Base-by-base conservation (phyloP, 2,888 invertebrate genomes). In the Macrosiphum euphorbiae region DNA sequence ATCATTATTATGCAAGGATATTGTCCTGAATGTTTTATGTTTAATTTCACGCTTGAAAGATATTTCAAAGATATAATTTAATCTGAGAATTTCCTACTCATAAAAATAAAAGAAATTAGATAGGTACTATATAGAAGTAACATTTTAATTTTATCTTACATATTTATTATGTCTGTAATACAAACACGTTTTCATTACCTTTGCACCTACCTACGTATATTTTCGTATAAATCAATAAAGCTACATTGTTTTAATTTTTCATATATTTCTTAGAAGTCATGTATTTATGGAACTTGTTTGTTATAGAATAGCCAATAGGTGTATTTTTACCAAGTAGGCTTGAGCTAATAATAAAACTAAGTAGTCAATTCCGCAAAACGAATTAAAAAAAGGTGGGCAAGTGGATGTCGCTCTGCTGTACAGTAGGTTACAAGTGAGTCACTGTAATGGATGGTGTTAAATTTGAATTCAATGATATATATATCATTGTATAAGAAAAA, bases 41-140 rank as follows among this genome's bases (percentile, higher is more conserved):
- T 61, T 89, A 89, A 89, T 89, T 89, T 61, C 44, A 61, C n/a
- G 58, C 61, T 89, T 61, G 61, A 55, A 44, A 78, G 20, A 35
- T 78, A 44, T 89, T 16, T 44, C 61, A 61, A 44, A 89, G 61
- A 89, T 35, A 88, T 88, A 88, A 88, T 58, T 58, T 58, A 88
- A 55, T 41, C 24, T 35, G 28, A 88, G 26, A 35, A 89, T 89
- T 44, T 89, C 8, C 28, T 3, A 61, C 28, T 44, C 16, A 20
- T 78, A 78, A 35, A 78, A 35, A 35, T 1, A 61, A 78, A 35
- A 78, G 20, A n/a, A 35, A 67, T n/a, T 67, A n/a, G n/a, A n/a
- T 78, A n/a, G n/a, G 13, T 78, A 78, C 35, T 78, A 20, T 78
- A 78, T 35, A 78, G 20, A 78, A 28, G 35, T 78, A 78, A 78